Percentiles rank a stretch among this genome's conserved stretches.
phyloP scores from a whole-genome alignment of 2,888 invertebrate genomes.

The Melanostoma scalare region DNA sequence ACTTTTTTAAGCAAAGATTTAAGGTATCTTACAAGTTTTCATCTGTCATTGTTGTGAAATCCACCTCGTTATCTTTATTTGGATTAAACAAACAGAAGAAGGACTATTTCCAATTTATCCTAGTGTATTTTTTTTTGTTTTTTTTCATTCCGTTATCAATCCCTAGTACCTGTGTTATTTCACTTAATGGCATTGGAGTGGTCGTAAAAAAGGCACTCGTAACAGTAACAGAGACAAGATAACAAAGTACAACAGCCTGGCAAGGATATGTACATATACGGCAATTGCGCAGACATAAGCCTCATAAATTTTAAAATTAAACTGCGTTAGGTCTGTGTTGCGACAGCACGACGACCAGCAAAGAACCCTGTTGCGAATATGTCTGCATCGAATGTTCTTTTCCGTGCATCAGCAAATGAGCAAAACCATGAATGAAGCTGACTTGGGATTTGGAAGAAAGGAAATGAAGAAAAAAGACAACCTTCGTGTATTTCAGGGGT shows the following conservation, averaged over 20 bases:
- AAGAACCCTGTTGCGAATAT: constrained; percentile 70
- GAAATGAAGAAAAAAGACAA: not conserved
- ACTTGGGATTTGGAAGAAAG: constrained; percentile 20
- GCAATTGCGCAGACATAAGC: constrained; percentile 69
- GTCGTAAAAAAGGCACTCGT: constrained; percentile 68
- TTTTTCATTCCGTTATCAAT: constrained; percentile 61
- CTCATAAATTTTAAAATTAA: constrained; percentile 70
- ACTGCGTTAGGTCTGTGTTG: constrained; percentile 69
- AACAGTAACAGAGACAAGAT: constrained; percentile 61
- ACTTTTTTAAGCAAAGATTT: too few relatives aligned
- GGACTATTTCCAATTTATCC: constrained; percentile 68
- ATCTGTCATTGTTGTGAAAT: constrained; percentile 1
- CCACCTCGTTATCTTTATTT: constrained; percentile 25
- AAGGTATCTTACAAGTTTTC: too few relatives aligned
- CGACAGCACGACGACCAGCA: constrained; percentile 63
- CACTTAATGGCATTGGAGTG: constrained; percentile 68
- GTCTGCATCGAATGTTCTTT: constrained; percentile 65
- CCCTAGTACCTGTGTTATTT: constrained; percentile 72
- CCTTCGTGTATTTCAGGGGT: constrained; percentile 44
- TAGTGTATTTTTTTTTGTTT: constrained; percentile 32
- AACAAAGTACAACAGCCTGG: constrained; percentile 56
- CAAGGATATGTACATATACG: constrained; percentile 29
- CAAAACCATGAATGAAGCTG: constrained; percentile 59
- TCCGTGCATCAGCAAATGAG: constrained; percentile 32
- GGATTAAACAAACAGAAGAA: constrained; percentile 64